Base-by-base conservation (phyloP, 53 echinoderm and acorn worm genomes). In the Pentamera pediparva region DNA sequence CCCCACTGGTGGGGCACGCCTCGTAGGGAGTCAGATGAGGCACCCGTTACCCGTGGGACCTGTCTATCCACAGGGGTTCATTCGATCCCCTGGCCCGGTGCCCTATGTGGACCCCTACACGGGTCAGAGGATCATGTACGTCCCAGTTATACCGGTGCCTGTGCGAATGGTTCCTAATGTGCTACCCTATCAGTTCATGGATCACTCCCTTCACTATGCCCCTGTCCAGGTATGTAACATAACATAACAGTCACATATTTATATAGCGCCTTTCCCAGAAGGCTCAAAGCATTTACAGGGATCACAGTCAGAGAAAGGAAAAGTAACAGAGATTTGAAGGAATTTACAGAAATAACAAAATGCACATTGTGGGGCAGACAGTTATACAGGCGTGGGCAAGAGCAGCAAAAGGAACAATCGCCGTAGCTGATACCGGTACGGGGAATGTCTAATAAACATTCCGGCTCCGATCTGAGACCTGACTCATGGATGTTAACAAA, bases 131-230 rank as follows among this genome's bases (percentile, higher is more conserved):
- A 18, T 92, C 29, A 56, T 83, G 63, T 77, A 84, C 39, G 74
- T 90, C 35, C 93, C 93, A 4, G 76, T 94, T 32, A 94, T 93
- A 81, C 89, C 83, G 4, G 82, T 92, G 77, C 92, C 85, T 11
- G 33, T 88, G 6, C 52, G 88, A 27, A 85, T 92, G 85, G 59
- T 86, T 35, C 59, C 76, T 4, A 75, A 80, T 50, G 31, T 83
- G 5, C 78, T 69, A 19, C 81, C 59, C 35, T 82, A 61, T 10
- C 69, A 85, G 2, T 86, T 82, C 71, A 39, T 89, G 20, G 90
- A 89, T 48, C 90, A 79, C 52, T 56, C 33, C n/a, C 40, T 84
- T 43, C 84, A 52, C 18, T 72, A 53, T 19, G 35, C 52, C 34
- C n/a, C n/a, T n/a, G n/a, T n/a, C n/a, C n/a, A n/a, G n/a, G n/a